Evolutionary conservation across 2,113 vertebrate species (phyloP).

Genomic region (Vanacampus margaritifer): DNA sequence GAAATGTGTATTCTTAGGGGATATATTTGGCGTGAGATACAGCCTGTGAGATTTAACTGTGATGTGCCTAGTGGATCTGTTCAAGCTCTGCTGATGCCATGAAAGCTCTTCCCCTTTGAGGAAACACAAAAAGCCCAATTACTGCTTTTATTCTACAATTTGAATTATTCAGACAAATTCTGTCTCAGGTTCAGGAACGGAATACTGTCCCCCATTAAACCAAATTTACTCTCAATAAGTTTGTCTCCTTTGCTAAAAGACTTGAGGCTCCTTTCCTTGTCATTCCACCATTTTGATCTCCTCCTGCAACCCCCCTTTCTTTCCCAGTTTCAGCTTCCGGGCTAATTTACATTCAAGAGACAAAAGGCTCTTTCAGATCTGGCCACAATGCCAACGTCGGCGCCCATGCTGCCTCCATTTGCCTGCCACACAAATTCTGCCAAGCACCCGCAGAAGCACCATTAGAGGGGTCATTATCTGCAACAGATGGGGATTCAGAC

Average conservation of each 20-base stretch:
- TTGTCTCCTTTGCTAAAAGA: slow-evolving; percentile 23
- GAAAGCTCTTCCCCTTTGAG: background rate
- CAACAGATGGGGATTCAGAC: slow-evolving; percentile 31
- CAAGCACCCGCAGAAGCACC: slow-evolving; percentile 42
- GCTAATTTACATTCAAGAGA: slow-evolving; percentile 62
- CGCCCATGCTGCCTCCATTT: slow-evolving; percentile 48
- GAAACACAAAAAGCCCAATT: slow-evolving; percentile 3
- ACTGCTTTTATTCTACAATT: slow-evolving; percentile 21
- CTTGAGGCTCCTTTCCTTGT: slow-evolving; percentile 24
- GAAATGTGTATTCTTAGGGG: slow-evolving; percentile 29
- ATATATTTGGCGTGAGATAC: slow-evolving; percentile 7
- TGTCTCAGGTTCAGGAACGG: slow-evolving; percentile 20
- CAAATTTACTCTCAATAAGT: slow-evolving; percentile 34
- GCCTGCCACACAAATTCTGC: slow-evolving; percentile 44
- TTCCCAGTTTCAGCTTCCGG: slow-evolving; percentile 23
- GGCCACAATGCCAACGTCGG: slow-evolving; percentile 59
- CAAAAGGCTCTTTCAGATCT: slow-evolving; percentile 63
- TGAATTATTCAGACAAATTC: slow-evolving; percentile 13
- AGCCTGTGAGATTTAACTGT: slow-evolving; percentile 29
- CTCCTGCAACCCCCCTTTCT: background rate
- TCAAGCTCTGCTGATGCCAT: background rate
- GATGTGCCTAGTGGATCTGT: slow-evolving; percentile 2
- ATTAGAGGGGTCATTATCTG: slow-evolving; percentile 54
- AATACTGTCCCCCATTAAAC: slow-evolving; percentile 9
- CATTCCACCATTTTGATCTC: slow-evolving; percentile 19